Percentiles rank a stretch among this genome's conserved stretches.
Conservation (phyloP, 2,888 invertebrate species). For the Bombylius major region DNA sequence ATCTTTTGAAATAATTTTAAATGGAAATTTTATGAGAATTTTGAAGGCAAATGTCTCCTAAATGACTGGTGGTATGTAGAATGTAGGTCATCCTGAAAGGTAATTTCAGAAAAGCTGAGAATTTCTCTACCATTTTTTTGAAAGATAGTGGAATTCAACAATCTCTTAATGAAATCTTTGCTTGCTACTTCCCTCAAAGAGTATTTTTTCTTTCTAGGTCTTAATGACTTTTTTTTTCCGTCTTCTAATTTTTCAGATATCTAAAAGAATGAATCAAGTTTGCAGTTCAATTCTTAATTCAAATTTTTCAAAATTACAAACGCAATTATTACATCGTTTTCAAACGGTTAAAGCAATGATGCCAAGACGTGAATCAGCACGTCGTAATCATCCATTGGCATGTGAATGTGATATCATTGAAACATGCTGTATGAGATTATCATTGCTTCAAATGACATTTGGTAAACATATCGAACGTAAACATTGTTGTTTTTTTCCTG, state of each 20-base stretch:
- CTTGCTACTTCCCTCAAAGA: too few species aligned
- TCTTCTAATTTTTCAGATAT: conserved; percentile 49
- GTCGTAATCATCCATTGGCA: conserved; percentile 79
- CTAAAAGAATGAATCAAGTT: conserved; percentile 63
- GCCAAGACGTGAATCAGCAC: conserved; percentile 78
- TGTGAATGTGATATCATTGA: conserved; percentile 89
- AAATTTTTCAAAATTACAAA: conserved; percentile 74
- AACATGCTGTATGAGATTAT: conserved; percentile 83
- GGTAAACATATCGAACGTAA: conserved; percentile 89
- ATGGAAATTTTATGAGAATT: too few species aligned
- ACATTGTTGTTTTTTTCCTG: conserved; percentile 89
- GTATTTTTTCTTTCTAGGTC: too few species aligned
- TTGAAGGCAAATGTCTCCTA: too few species aligned
- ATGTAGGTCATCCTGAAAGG: too few species aligned
- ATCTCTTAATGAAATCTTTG: too few species aligned
- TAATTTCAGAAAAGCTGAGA: too few species aligned
- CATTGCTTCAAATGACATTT: conserved; percentile 84
- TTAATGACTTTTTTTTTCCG: not conserved
- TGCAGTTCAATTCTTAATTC: conserved; percentile 70
- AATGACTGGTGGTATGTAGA: too few species aligned
- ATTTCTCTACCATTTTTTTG: too few species aligned
- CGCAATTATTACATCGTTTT: conserved; percentile 71
- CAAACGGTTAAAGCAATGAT: conserved; percentile 81
- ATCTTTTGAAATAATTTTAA: too few species aligned
- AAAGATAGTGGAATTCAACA: too few species aligned